Conservation (phyloP, 2,113 vertebrate species). For the Chunga burmeisteri region DNA sequence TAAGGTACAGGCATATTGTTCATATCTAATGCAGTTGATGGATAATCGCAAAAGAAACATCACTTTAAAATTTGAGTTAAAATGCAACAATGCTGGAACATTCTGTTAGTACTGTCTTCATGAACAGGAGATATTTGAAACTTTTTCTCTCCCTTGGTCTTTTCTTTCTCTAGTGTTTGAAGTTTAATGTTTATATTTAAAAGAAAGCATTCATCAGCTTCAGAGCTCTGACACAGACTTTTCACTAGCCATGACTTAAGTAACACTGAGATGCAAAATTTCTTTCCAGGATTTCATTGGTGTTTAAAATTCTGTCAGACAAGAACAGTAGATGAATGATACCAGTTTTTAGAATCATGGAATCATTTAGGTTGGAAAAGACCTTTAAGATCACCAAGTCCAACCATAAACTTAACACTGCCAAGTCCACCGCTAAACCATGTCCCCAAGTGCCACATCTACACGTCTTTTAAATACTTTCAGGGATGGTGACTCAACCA, state of each 20-base stretch:
- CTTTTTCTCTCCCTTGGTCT: background rate
- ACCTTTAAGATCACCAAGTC: too few relatives aligned
- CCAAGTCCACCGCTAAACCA: too few relatives aligned
- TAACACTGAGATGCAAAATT: background rate
- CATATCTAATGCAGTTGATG: background rate
- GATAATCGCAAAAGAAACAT: background rate
- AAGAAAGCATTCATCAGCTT: background rate
- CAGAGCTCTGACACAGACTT: background rate
- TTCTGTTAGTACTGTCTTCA: background rate
- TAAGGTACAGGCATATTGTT: background rate
- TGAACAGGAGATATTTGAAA: background rate
- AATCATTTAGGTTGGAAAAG: too few relatives aligned
- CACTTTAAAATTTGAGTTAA: background rate
- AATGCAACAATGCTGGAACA: background rate
- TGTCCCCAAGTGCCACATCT: too few relatives aligned
- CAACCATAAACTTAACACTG: too few relatives aligned
- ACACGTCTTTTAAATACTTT: too few relatives aligned
- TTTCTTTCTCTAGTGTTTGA: background rate
- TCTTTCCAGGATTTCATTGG: background rate
- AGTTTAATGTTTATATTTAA: background rate
- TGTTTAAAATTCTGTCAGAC: background rate
- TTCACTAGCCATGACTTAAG: background rate
- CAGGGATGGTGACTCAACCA: too few relatives aligned
- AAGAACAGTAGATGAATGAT: background rate
- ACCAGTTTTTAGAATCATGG: background rate